phyloP scores from a whole-genome alignment of 2,888 invertebrate genomes.

The Cacoxenus indagator region DNA sequence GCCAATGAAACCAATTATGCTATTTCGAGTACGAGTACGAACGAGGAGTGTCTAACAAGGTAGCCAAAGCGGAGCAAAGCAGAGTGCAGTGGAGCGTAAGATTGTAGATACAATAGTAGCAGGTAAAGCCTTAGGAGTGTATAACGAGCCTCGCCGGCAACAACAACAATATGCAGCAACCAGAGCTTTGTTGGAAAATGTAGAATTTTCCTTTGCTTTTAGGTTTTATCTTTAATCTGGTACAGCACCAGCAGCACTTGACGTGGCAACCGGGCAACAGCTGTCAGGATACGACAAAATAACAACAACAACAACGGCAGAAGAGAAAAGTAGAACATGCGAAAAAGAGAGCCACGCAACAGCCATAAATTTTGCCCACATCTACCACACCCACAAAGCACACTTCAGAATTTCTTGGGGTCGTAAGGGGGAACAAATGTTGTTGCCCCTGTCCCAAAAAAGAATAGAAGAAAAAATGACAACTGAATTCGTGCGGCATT shows the following conservation, averaged over 20 bases:
- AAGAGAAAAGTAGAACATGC: not conserved
- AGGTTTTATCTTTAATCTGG: slow-evolving; percentile 42
- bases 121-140: not conserved
- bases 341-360: slow-evolving; percentile 9
- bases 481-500: slow-evolving; percentile 33
- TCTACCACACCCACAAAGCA: slow-evolving; percentile 19
- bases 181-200: too few relatives aligned
- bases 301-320: not conserved
- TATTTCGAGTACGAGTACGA: slow-evolving; percentile 27
- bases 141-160: not conserved
- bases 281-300: slow-evolving; percentile 43
- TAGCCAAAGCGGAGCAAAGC: not conserved
- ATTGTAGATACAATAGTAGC: not conserved
- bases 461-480: slow-evolving; percentile 33
- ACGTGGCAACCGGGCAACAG: slow-evolving; percentile 47
- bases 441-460: not conserved
- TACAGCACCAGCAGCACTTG: slow-evolving; percentile 21
- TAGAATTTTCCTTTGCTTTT: slow-evolving; percentile 36
- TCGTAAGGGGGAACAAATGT: too few relatives aligned
- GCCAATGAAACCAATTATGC: slow-evolving; percentile 61
- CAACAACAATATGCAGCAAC: not conserved
- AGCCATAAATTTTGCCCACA: slow-evolving; percentile 46
- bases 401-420: too few relatives aligned
- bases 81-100: not conserved
- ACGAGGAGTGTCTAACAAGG: too few relatives aligned